Evolutionary conservation across 2,888 invertebrate genomes (phyloP), one percentile per base, ranked within the genome.

Genomic region (Drosophila seclusa): DNA sequence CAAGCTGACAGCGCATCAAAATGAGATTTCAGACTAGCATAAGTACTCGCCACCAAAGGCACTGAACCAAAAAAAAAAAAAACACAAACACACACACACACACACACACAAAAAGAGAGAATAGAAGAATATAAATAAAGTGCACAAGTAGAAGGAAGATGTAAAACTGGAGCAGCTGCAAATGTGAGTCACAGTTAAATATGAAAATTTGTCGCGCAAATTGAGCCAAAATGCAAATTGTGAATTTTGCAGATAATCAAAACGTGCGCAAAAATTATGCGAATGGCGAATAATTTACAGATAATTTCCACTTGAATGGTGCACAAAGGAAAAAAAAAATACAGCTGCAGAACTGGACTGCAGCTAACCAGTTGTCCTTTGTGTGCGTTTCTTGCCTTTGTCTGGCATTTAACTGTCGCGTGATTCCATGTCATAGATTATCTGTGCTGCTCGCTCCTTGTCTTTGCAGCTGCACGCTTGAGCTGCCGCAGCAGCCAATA

Each of bases 381-480:
- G 72, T 89, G 80, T 58, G 58, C 13, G 11, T 11, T 31, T 74
- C 65, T 60, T 40, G 69, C 66, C 85, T 87, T 89, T 89, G 89
- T 84, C 88, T 84, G 84, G 65, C 74, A 50, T 66, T 84, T 78
- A 84, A 82, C 67, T 89, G 90, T 90, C 90, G 85, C 86, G 89
- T 90, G 85, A 82, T 90, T 85, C 82, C 76, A 88, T 88, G 68
- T 63, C 76, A 88, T 88, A 90, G 85, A 90, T 85, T 88, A 85
- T 85, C 55, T 31, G 45, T 48, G 59, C 24, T 42, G 49, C 32
- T 45, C 36, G 66, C n/a, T 52, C 52, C 24, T 52, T 52, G 48
- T 24, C 29, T 58, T 57, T 38, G 7, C 27, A 54, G 42, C 32
- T 40, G 62, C 50, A 62, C 42, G 62, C 54, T 60, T 52, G 42